Evolutionary conservation across 1,140 invertebrate species (phyloP).

Genomic region (Drosophila pallidifrons): DNA sequence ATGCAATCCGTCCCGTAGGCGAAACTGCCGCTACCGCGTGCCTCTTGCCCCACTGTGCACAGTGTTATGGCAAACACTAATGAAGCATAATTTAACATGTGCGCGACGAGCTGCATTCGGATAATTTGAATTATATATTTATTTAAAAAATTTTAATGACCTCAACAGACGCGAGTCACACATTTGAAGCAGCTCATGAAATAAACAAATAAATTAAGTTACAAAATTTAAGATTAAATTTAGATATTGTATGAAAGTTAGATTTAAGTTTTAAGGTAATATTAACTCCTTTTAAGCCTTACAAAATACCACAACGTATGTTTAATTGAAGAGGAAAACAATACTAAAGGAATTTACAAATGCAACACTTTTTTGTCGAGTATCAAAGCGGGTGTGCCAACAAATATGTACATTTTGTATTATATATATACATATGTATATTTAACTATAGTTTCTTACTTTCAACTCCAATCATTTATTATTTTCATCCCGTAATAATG

Average conservation of each 20-base stretch:
- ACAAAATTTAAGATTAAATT: conserved; percentile 19
- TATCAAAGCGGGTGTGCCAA: conserved; percentile 82
- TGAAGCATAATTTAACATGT: conserved; percentile 81
- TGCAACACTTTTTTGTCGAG: conserved; percentile 48
- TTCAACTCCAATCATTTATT: conserved; percentile 24
- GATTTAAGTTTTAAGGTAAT: conserved; percentile 34
- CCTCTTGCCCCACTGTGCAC: conserved; percentile 26
- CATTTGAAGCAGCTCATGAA: not conserved
- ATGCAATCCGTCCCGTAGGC: not conserved
- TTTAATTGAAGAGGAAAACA: not conserved
- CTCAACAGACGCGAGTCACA: conserved; percentile 35
- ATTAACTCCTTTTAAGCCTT: conserved; percentile 21
- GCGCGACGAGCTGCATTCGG: conserved; percentile 59
- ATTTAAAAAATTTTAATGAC: conserved; percentile 73
- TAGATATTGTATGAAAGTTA: conserved; percentile 15
- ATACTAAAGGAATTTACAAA: not conserved
- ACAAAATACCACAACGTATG: conserved; percentile 66
- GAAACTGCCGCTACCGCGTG: not conserved
- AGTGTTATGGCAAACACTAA: conserved; percentile 67
- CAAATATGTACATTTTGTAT: conserved; percentile 81
- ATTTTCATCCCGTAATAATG: conserved; percentile 41
- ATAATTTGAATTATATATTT: conserved; percentile 71
- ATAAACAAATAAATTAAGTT: conserved; percentile 9
- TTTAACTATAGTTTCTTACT: conserved; percentile 20
- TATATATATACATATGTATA: conserved; percentile 18